phyloP scores from a whole-genome alignment of 2,113 vertebrate genomes.

The Dolichotis patagonum region DNA sequence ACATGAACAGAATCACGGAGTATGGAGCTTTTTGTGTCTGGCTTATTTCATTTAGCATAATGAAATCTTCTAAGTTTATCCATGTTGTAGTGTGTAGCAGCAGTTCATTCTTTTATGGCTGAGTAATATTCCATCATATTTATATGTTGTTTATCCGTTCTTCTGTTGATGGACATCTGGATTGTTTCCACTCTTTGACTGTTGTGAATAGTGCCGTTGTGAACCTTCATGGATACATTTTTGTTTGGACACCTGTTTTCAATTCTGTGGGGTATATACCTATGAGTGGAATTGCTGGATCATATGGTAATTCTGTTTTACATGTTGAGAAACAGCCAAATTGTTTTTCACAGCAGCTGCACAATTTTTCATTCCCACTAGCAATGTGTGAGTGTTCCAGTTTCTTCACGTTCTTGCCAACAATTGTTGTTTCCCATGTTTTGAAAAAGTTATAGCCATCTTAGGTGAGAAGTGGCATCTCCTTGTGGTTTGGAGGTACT shows the following conservation, averaged over 20 bases:
- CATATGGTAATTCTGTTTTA: not conserved
- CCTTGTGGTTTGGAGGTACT: not conserved
- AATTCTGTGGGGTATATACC: not conserved
- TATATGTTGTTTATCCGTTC: not conserved
- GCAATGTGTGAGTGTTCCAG: not conserved
- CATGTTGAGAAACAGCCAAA: not conserved
- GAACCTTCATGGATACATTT: not conserved
- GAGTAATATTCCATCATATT: not conserved
- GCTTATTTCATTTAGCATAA: not conserved
- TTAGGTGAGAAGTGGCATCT: not conserved
- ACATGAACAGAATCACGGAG: not conserved
- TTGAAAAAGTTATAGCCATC: not conserved
- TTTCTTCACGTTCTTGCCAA: slow-evolving; percentile 36
- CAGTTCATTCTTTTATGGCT: not conserved
- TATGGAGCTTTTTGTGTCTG: not conserved
- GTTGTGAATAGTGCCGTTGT: not conserved
- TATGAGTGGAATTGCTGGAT: not conserved
- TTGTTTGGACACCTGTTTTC: slow-evolving; percentile 40
- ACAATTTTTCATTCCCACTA: not conserved
- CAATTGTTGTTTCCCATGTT: slow-evolving; percentile 20
- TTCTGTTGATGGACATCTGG: not conserved
- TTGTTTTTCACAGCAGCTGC: not conserved
- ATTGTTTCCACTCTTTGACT: not conserved
- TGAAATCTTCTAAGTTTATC: not conserved
- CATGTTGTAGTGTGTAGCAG: not conserved